phyloP scores from a whole-genome alignment of 2,113 vertebrate genomes.

The Lipophrys pholis region DNA sequence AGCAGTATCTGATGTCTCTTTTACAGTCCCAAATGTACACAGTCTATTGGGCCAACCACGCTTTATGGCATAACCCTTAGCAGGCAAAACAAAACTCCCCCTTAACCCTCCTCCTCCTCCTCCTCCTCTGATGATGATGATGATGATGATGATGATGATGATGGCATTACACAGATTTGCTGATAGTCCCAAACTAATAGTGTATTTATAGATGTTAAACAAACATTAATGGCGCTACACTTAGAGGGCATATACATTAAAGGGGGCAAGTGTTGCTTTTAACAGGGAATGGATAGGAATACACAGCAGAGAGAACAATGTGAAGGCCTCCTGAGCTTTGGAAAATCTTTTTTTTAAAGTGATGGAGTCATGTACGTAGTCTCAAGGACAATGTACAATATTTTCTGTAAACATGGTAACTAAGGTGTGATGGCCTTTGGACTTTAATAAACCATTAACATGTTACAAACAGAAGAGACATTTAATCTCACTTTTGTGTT shows the following conservation, averaged over 20 bases:
- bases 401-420: not conserved
- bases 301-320: not conserved
- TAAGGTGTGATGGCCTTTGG: not conserved
- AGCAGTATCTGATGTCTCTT: conserved; percentile 48
- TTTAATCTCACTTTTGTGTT: too few species aligned
- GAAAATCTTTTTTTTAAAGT: not conserved
- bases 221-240: not conserved
- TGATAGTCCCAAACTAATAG: not conserved
- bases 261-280: not conserved
- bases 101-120: conserved; percentile 43
- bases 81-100: conserved; percentile 47
- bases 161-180: not conserved
- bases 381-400: not conserved
- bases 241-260: not conserved
- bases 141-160: not conserved
- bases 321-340: not conserved
- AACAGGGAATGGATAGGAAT: not conserved
- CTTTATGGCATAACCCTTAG: conserved; percentile 36
- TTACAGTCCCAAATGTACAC: conserved; percentile 46
- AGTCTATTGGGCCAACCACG: conserved; percentile 17
- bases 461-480: not conserved
- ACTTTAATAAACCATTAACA: not conserved
- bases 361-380: not conserved
- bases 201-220: not conserved
- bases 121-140: conserved; percentile 7